Evolutionary conservation across 2,888 invertebrate species (phyloP).

Genomic region (Rhamnusium bicolor): DNA sequence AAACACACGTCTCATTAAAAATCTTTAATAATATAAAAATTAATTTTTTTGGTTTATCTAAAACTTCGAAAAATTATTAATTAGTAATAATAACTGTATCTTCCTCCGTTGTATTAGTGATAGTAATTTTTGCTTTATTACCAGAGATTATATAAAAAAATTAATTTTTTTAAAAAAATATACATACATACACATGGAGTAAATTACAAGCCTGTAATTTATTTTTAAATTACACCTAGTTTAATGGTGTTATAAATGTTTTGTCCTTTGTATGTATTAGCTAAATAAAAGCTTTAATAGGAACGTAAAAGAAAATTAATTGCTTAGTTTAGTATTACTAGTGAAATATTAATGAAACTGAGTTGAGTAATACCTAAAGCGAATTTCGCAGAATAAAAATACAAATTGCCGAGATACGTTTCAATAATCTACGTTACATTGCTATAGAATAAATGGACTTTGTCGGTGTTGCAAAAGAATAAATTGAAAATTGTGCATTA

Average conservation of each 20-base stretch:
- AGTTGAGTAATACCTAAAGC: constrained; percentile 21
- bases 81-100: too few species aligned
- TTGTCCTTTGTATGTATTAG: not conserved
- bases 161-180: too few species aligned
- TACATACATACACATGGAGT: too few species aligned
- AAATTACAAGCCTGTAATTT: not conserved
- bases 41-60: too few species aligned
- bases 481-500: constrained; percentile 25
- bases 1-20: too few species aligned
- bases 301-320: constrained; percentile 12
- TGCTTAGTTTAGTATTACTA: constrained; percentile 14
- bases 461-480: constrained; percentile 11
- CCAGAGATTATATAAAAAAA: too few species aligned
- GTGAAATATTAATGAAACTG: constrained; percentile 18
- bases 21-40: too few species aligned
- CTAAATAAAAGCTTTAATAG: constrained; percentile 10
- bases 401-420: constrained; percentile 29
- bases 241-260: not conserved
- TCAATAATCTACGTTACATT: constrained; percentile 15
- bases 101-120: too few species aligned
- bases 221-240: not conserved
- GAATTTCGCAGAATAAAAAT: constrained; percentile 26
- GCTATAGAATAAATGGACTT: constrained; percentile 12
- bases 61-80: too few species aligned
- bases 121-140: too few species aligned